Evolutionary conservation across 2,888 invertebrate species (phyloP).

Genomic region (Chymomyza fuscimana): DNA sequence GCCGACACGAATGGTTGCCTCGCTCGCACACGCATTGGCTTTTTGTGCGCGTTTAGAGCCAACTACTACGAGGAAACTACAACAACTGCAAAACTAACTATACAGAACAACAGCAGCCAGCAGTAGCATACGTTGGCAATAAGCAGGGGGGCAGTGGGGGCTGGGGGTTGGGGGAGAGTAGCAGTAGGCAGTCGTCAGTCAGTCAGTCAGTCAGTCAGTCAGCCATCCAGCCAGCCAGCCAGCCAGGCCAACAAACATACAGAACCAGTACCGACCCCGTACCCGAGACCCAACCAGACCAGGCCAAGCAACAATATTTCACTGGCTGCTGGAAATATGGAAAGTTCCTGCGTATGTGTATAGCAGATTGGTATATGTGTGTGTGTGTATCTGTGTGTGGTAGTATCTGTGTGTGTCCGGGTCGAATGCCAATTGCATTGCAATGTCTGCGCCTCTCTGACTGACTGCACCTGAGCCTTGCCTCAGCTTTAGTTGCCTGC

Average conservation of each 20-base stretch:
- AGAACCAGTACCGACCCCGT: background rate
- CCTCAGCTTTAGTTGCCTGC: constrained; percentile 33
- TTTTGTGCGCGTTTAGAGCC: constrained; percentile 10
- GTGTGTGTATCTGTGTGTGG: constrained; percentile 24
- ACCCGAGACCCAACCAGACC: background rate
- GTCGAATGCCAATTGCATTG: constrained; percentile 9
- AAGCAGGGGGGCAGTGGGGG: background rate
- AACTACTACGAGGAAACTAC: background rate
- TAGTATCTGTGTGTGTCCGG: constrained; percentile 21
- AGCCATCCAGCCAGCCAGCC: too few species aligned
- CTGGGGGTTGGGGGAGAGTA: background rate
- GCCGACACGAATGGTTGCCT: constrained; percentile 38
- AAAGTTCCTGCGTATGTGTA: constrained; percentile 35
- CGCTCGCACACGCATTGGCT: constrained; percentile 45
- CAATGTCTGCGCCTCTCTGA: background rate
- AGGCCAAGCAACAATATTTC: background rate
- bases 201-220: too few species aligned
- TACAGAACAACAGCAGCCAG: constrained; percentile 37
- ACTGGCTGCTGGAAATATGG: constrained; percentile 62
- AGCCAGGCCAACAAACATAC: too few species aligned
- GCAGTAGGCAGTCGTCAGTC: background rate
- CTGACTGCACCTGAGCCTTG: constrained; percentile 9
- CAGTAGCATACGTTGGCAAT: constrained; percentile 25
- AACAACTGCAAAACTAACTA: constrained; percentile 54
- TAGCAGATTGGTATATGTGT: background rate